phyloP scores from a whole-genome alignment of 2,797 vertebrate species.

The Myripristis murdjan region DNA sequence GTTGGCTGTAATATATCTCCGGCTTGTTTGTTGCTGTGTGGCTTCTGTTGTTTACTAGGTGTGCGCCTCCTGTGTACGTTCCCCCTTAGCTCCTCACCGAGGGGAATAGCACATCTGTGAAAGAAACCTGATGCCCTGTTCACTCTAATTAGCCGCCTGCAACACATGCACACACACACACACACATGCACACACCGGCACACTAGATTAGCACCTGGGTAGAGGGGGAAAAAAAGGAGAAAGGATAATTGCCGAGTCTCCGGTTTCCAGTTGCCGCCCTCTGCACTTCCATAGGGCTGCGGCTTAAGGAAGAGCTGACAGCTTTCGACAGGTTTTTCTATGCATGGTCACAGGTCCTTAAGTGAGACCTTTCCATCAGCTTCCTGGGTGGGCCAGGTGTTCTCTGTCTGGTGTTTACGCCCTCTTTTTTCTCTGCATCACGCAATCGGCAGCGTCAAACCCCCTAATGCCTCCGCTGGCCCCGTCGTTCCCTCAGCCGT shows the following conservation, averaged over 20 bases:
- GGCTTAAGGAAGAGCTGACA: slow-evolving; percentile 40
- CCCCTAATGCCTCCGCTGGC: slow-evolving; percentile 35
- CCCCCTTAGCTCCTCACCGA: slow-evolving; percentile 6
- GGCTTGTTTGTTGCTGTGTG: slow-evolving; percentile 28
- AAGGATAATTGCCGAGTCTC: slow-evolving; percentile 69
- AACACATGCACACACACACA: slow-evolving; percentile 14
- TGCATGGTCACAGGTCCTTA: slow-evolving; percentile 37
- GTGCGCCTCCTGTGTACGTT: slow-evolving; percentile 17
- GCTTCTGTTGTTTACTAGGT: slow-evolving; percentile 20
- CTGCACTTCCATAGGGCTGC: slow-evolving; percentile 45
- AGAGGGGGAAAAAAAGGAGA: slow-evolving; percentile 59
- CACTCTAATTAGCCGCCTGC: slow-evolving; percentile 77
- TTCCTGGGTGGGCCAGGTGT: slow-evolving; percentile 68
- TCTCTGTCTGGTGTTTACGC: background rate
- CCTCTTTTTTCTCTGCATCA: slow-evolving; percentile 30
- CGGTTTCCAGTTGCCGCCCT: slow-evolving; percentile 67
- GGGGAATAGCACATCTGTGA: slow-evolving; percentile 58
- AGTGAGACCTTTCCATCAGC: slow-evolving; percentile 14
- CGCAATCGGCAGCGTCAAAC: slow-evolving; percentile 1
- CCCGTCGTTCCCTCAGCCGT: slow-evolving; percentile 7
- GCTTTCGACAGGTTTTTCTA: slow-evolving; percentile 50
- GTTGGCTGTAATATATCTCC: background rate
- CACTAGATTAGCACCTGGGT: slow-evolving; percentile 68
- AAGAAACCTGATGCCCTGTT: slow-evolving; percentile 62
- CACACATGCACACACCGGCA: slow-evolving; percentile 36